Evolutionary conservation across 2,797 vertebrate genomes (phyloP).

Genomic region (Anguilla obscura): DNA sequence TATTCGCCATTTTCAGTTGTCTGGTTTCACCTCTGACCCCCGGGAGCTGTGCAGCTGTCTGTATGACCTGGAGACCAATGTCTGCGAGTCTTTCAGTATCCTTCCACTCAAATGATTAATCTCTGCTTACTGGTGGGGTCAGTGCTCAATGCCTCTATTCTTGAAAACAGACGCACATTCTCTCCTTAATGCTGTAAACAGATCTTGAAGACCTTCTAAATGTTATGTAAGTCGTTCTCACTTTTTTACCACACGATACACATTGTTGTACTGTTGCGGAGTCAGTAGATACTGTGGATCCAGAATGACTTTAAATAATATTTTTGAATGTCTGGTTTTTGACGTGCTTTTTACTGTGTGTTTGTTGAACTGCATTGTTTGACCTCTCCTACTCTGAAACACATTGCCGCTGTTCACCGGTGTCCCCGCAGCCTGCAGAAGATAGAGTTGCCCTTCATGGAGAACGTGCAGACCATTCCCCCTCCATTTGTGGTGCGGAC

Average conservation of each 20-base stretch:
- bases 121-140: constrained; percentile 26
- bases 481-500: constrained; percentile 88
- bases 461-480: constrained; percentile 89
- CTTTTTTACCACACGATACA: no score
- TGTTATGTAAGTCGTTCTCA: constrained; percentile 81
- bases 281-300: neutral
- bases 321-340: neutral
- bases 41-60: constrained; percentile 93
- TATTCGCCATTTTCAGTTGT: constrained; percentile 72
- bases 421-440: constrained; percentile 80
- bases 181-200: constrained; percentile 70
- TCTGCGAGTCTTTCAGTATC: constrained; percentile 95
- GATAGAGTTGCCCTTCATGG: constrained; percentile 85
- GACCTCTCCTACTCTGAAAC: neutral
- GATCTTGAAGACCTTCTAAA: constrained; percentile 93
- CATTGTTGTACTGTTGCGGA: neutral
- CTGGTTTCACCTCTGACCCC: constrained; percentile 93
- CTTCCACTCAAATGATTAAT: constrained; percentile 50
- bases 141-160: neutral
- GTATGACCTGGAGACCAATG: constrained; percentile 90
- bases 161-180: neutral
- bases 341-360: neutral
- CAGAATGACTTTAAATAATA: neutral
- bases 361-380: neutral
- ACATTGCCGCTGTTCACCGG: neutral